Conservation (phyloP, 2,797 vertebrate species). For the Paratrypauchen microcephalus region DNA sequence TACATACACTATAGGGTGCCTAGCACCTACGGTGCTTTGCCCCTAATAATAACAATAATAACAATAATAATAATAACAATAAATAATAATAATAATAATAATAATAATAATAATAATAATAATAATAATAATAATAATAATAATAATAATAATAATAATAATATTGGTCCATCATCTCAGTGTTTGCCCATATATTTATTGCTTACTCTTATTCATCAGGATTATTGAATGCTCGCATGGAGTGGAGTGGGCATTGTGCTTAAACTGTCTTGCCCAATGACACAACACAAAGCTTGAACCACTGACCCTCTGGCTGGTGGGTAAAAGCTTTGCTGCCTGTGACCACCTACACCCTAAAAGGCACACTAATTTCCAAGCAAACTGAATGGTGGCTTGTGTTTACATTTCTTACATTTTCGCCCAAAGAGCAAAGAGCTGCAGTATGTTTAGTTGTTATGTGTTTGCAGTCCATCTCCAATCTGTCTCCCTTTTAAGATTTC, state of each 20-base stretch:
- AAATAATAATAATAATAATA: no score
- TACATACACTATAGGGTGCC: no score
- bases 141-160: no score
- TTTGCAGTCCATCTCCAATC: not conserved
- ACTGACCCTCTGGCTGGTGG: not conserved
- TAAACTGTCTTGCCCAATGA: not conserved
- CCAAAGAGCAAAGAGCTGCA: not conserved
- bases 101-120: no score
- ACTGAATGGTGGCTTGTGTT: not conserved
- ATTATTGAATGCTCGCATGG: not conserved
- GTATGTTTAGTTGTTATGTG: not conserved
- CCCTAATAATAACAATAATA: no score
- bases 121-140: no score
- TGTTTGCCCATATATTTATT: not conserved
- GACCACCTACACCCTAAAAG: not conserved
- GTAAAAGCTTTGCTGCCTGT: not conserved
- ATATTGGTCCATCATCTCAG: no score
- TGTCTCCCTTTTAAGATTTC: conserved; percentile 1
- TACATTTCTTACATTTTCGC: not conserved
- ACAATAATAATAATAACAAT: no score
- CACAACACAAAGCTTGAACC: not conserved
- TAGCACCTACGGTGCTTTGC: no score
- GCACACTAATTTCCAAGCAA: not conserved
- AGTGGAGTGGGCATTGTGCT: not conserved
- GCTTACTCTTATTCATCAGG: not conserved